Base-by-base conservation (phyloP, 2,113 vertebrate species). In the Donacobius atricapilla region DNA sequence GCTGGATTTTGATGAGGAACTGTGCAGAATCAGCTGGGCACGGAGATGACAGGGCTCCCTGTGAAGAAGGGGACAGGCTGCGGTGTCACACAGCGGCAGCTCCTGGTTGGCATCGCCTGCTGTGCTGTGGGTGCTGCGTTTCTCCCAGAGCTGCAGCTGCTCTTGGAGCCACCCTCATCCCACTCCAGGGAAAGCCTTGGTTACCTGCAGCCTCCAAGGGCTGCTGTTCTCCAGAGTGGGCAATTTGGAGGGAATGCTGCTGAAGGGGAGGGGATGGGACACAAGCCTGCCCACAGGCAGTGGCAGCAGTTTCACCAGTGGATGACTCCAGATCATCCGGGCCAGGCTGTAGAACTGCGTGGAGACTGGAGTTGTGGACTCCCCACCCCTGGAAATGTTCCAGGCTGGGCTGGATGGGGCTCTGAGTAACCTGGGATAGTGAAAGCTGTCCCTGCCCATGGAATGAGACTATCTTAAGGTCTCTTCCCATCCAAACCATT, bases 1-100 rank as follows among this genome's bases (percentile, higher is more conserved):
- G 90, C 82, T 81, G 90, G 88, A 87, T 97, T 97, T 93, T 92
- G 89, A 9, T 93, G 94, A 78, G 95, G 87, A 95, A 45, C 20
- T 40, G 20, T 21, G 68, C 64, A 54, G 82, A 81, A 93, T 78
- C 79, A 83, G 60, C 87, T 83, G 93, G 58, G 71, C 82, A 51
- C 0, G 4, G 73, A 35, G 65, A 25, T 89, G 83, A 1, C 40
- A 37, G 7, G 18, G 51, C 31, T 73, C 20, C 16, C 54, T 10
- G 24, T 14, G 73, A 35, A 11, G 64, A 45, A 87, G 57, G 60
- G 68, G 64, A 83, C 28, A 61, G 58, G 25, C n/a, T 86, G 66
- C 8, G 39, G 51, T 7, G 8, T 54, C 60, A 24, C 5, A 1
- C 37, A n/a, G 66, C 77, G 54, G 18, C 45, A 83, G 60, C 47